Percentiles rank a stretch among this genome's conserved stretches.
Evolutionary conservation across 2,113 vertebrate genomes (phyloP).

Genomic region (Electrona antarctica): DNA sequence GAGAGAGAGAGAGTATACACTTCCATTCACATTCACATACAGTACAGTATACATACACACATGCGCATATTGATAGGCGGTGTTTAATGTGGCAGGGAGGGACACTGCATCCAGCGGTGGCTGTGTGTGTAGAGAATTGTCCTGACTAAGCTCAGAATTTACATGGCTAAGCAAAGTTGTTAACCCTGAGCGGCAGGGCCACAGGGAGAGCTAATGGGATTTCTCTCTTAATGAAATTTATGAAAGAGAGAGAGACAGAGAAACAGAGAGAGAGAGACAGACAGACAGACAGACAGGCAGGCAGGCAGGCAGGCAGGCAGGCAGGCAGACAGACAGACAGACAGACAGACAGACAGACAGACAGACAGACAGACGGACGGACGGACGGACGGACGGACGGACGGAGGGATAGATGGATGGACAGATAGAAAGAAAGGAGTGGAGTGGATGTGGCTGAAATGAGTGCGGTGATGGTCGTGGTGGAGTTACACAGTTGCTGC

Average conservation of each 20-base stretch:
- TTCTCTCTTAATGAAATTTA: constrained; percentile 81
- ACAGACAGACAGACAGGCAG: neutral
- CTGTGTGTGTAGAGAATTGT: constrained; percentile 70
- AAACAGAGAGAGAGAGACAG: constrained; percentile 10
- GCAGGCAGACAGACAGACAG: neutral
- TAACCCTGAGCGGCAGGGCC: constrained; percentile 78
- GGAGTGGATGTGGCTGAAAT: neutral
- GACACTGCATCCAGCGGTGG: constrained; percentile 37
- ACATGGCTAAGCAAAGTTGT: constrained; percentile 83
- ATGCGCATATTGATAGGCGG: constrained; percentile 71
- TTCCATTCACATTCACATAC: constrained; percentile 5
- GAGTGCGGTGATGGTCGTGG: too few species aligned
- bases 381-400: neutral
- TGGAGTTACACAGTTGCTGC: too few species aligned
- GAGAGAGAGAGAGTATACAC: neutral
- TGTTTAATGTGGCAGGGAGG: constrained; percentile 63
- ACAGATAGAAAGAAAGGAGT: neutral
- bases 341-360: constrained; percentile 53
- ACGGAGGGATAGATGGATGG: constrained; percentile 1
- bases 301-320: constrained; percentile 48
- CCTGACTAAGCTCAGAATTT: constrained; percentile 85
- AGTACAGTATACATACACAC: constrained; percentile 23
- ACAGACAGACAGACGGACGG: neutral
- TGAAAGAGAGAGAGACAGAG: constrained; percentile 62
- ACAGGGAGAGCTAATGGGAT: constrained; percentile 79